These are phyloP conservation scores for Esox niger DNA, from an alignment of 2,113 vertebrate species.

Conservation along the genomic window DNA sequence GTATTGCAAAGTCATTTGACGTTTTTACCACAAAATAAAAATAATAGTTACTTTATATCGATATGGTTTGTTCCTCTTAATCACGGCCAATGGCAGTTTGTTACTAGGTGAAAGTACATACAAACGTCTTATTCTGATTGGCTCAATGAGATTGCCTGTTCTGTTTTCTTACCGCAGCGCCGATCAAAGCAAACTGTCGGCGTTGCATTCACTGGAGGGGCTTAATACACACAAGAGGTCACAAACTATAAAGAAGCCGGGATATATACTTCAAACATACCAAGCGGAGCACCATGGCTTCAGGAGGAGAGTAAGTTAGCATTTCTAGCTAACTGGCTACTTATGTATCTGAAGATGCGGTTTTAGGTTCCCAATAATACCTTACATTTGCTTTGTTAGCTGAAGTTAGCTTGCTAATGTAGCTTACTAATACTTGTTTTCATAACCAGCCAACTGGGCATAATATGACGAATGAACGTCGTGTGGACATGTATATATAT, in stretches of 20 bases:
- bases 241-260: background rate
- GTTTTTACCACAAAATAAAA: too few relatives aligned
- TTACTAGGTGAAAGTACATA: background rate
- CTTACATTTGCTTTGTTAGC: too few relatives aligned
- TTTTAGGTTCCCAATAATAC: too few relatives aligned
- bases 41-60: too few relatives aligned
- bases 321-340: background rate
- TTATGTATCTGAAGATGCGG: background rate
- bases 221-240: background rate
- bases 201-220: background rate
- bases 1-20: too few relatives aligned
- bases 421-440: too few relatives aligned
- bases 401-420: too few relatives aligned
- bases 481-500: too few relatives aligned
- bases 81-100: background rate
- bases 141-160: background rate
- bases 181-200: background rate
- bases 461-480: too few relatives aligned
- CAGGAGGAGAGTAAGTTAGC: slow-evolving; percentile 59
- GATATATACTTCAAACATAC: background rate
- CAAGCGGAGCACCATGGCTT: slow-evolving; percentile 54
- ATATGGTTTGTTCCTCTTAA: too few relatives aligned
- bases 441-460: too few relatives aligned
- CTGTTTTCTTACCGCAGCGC: background rate
- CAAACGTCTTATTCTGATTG: background rate